Percentiles rank a stretch among this genome's conserved stretches.
phyloP scores from a whole-genome alignment of 1,140 invertebrate genomes.

The Lepidurus packardi region DNA sequence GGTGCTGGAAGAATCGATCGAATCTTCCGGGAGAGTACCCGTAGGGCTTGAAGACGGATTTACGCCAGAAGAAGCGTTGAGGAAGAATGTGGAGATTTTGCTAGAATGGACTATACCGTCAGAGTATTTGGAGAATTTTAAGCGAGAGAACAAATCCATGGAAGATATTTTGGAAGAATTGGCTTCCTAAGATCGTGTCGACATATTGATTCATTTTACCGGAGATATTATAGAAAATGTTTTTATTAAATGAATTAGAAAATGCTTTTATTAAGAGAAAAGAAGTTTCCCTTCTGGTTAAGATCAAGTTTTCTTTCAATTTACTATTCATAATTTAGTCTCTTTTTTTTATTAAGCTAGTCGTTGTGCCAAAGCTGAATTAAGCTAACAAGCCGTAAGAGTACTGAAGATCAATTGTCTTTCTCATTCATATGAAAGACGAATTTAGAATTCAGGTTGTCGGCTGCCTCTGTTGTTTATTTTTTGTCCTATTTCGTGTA shows the following conservation, averaged over 20 bases:
- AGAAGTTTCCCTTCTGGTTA: no score
- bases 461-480: no score
- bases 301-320: no score
- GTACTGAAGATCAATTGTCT: no score
- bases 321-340: no score
- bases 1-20: constrained; percentile 67
- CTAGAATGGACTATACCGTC: constrained; percentile 73
- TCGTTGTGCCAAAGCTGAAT: no score
- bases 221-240: background rate
- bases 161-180: constrained; percentile 71
- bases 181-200: constrained; percentile 47
- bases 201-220: background rate
- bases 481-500: no score
- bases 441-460: no score
- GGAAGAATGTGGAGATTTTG: constrained; percentile 66
- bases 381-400: no score
- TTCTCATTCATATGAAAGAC: no score
- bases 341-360: no score
- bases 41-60: constrained; percentile 46
- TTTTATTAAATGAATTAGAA: no score
- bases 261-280: background rate
- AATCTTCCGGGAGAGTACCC: constrained; percentile 62
- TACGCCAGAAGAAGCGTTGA: constrained; percentile 46
- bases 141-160: constrained; percentile 61
- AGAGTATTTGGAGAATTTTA: constrained; percentile 67